Conservation (phyloP, 2,797 vertebrate species). For the Phataginus tetradactyla region DNA sequence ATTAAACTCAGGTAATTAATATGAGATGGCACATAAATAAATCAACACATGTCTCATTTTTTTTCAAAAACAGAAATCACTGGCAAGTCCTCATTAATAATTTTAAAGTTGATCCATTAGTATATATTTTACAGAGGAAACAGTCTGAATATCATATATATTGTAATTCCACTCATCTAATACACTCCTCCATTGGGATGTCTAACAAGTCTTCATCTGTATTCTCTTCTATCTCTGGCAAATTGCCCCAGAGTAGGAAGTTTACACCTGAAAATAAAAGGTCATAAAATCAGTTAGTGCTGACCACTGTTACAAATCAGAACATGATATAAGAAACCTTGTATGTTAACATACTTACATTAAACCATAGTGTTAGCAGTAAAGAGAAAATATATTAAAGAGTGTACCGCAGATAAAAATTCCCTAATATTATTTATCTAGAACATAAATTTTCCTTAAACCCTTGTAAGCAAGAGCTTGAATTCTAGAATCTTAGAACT, state of each 20-base stretch:
- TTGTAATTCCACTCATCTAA: conserved; percentile 89
- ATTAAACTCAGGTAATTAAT: conserved; percentile 57
- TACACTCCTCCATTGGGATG: conserved; percentile 92
- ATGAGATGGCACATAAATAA: conserved; percentile 66
- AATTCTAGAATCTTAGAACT: conserved; percentile 50
- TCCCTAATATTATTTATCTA: background rate
- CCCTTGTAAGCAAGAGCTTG: conserved; percentile 9
- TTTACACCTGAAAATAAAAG: conserved; percentile 91
- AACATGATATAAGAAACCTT: conserved; percentile 29
- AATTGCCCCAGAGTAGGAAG: conserved; percentile 95
- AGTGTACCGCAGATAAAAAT: conserved; percentile 33
- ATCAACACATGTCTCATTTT: conserved; percentile 52
- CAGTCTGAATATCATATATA: background rate
- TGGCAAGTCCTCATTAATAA: conserved; percentile 54
- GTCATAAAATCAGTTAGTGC: conserved; percentile 48
- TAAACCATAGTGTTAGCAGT: conserved; percentile 10
- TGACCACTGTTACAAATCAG: conserved; percentile 21
- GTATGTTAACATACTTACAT: background rate
- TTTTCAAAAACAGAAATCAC: conserved; percentile 35
- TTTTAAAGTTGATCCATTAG: conserved; percentile 57
- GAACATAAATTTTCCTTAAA: conserved; percentile 5
- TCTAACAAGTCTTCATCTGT: conserved; percentile 90
- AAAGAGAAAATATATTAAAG: conserved; percentile 25
- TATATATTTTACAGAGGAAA: conserved; percentile 68
- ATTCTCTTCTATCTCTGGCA: conserved; percentile 94